Base-by-base conservation (phyloP, 2,113 vertebrate species). In the Catharus minimus region DNA sequence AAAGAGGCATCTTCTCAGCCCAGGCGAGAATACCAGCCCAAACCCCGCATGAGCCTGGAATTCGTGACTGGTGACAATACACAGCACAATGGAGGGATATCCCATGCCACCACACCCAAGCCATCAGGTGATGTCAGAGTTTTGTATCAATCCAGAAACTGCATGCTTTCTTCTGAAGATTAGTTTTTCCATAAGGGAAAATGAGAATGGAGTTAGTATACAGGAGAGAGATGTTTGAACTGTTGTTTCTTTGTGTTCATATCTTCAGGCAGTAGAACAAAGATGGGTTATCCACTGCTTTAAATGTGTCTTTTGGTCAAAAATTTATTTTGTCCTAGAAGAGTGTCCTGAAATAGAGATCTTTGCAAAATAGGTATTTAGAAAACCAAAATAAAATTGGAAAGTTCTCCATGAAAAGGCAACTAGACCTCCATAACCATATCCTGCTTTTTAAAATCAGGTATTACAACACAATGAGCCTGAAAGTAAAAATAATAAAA, bases 21-120 rank as follows among this genome's bases (percentile, higher is more conserved):
- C 30, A 98, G 98, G 96, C 98, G 98, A 96, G 99, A 99, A 50
- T 99, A 97, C 43, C 67, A 97, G 49, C 98, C 99, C 17, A 99
- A 99, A 94, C 98, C 99, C 1, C 98, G 99, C 5, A 98, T 98
- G 84, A 98, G 98, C 73, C 96, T 99, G 96, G 99, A 99, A 82
- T 98, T 99, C 79, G 91, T 97, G 36, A 89, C 97, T 94, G 98
- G 96, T 76, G 99, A 99, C 88, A 98, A 97, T 90, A 85, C 93
- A 82, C 98, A 98, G 56, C 98, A 98, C 95, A 99, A 99, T 38
- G 99, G 99, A 75, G 99, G 98, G 47, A 97, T 99, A n/a, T 97
- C 98, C 53, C 98, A 98, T 91, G 97, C 98, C 3, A 96, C 98
- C 67, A 98, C 98, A 7, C 98, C 99, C 60, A 98, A 98, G 83